Evolutionary conservation across 1,140 invertebrate species (phyloP).

Genomic region (Drosophila teissieri): DNA sequence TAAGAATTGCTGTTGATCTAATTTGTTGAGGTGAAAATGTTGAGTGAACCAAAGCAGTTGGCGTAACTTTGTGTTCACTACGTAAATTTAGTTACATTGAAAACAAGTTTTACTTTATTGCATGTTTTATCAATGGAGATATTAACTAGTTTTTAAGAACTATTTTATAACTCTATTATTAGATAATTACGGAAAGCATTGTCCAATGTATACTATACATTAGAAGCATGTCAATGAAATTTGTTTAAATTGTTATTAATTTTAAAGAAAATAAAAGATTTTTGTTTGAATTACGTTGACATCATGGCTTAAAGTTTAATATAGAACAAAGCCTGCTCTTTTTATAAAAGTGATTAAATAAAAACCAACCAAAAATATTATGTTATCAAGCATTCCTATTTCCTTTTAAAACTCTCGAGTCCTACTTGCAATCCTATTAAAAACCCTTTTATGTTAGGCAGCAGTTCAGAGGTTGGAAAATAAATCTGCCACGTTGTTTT

Average conservation of each 20-base stretch:
- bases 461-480: slow-evolving; percentile 8
- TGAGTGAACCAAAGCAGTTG: slow-evolving; percentile 23
- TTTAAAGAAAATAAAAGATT: no score
- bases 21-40: slow-evolving; percentile 35
- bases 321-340: no score
- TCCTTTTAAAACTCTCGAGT: not conserved
- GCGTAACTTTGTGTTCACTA: slow-evolving; percentile 18
- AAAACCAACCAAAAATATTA: no score
- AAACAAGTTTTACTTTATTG: not conserved
- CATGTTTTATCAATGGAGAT: not conserved
- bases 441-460: not conserved
- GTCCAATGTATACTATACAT: not conserved
- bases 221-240: no score
- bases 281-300: no score
- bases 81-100: slow-evolving; percentile 1
- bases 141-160: not conserved
- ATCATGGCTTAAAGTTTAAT: no score
- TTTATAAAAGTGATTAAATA: no score
- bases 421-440: not conserved
- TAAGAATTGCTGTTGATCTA: slow-evolving; percentile 33
- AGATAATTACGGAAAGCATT: no score
- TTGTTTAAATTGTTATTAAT: not conserved
- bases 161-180: not conserved
- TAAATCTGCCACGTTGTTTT: slow-evolving; percentile 1
- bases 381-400: no score